These are phyloP conservation scores for Neodon shergylaensis DNA, from an alignment of 2,113 vertebrate species.

Conservation along the genomic window DNA sequence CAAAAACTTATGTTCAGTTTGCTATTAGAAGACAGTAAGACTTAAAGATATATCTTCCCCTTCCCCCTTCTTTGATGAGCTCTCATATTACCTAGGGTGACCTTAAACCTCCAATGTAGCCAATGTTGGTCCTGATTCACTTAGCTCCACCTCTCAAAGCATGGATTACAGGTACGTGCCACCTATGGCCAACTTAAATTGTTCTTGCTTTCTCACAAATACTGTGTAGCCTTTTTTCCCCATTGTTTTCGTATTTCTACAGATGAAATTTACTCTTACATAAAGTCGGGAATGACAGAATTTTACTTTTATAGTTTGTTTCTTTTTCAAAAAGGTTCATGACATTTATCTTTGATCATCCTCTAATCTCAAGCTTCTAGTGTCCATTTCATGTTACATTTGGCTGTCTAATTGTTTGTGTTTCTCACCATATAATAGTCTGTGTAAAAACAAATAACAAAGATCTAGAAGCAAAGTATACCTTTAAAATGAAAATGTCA, in stretches of 20 bases:
- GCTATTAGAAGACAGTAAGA: constrained; percentile 39
- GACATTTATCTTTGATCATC: constrained; percentile 1
- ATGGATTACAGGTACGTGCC: neutral
- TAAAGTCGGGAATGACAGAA: constrained; percentile 28
- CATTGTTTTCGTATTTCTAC: constrained; percentile 36
- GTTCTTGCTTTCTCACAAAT: constrained; percentile 25
- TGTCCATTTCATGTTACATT: neutral
- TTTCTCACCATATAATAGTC: neutral
- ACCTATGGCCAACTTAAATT: neutral
- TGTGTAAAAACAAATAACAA: neutral
- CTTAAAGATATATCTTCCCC: neutral
- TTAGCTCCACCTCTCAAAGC: neutral
- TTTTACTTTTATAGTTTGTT: constrained; percentile 14
- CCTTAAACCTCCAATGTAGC: neutral
- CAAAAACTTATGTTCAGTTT: constrained; percentile 7
- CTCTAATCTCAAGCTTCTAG: neutral
- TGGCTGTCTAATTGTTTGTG: neutral
- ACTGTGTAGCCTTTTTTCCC: neutral
- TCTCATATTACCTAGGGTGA: neutral
- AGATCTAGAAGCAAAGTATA: neutral
- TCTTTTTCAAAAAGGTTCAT: neutral
- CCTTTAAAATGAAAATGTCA: constrained; percentile 2
- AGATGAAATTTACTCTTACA: constrained; percentile 26
- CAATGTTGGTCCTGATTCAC: neutral
- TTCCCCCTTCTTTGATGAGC: neutral